Conservation (phyloP, 2,888 invertebrate species). For the Orchestes rusci region DNA sequence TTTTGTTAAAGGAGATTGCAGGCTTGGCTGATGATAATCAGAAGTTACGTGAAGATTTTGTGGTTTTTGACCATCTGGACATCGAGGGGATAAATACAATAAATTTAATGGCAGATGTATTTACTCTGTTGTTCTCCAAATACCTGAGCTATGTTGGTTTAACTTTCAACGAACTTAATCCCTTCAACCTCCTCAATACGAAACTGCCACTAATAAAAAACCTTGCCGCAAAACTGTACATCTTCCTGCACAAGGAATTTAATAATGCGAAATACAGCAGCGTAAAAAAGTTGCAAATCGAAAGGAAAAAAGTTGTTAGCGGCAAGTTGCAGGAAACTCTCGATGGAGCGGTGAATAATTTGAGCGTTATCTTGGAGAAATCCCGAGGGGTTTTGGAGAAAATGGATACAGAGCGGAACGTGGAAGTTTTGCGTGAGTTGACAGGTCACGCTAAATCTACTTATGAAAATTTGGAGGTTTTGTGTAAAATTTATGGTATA, state of each 20-base stretch:
- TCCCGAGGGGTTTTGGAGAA: constrained; percentile 24
- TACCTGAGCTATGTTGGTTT: constrained; percentile 29
- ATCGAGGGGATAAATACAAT: not conserved
- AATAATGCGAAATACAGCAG: constrained; percentile 24
- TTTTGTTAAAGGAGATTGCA: constrained; percentile 9
- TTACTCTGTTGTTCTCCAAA: constrained; percentile 29
- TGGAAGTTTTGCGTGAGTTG: constrained; percentile 25
- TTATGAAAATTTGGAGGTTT: constrained; percentile 32
- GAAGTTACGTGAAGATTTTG: constrained; percentile 26
- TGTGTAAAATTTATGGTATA: constrained; percentile 31
- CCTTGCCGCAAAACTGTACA: not conserved
- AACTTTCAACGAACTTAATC: constrained; percentile 6
- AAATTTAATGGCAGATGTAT: constrained; percentile 22
- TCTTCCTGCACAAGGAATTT: constrained; percentile 24
- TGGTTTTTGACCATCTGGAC: constrained; percentile 19
- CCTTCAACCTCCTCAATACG: constrained; percentile 19
- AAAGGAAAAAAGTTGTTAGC: constrained; percentile 15
- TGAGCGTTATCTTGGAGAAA: constrained; percentile 31
- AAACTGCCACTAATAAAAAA: constrained; percentile 16
- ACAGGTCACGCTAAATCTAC: constrained; percentile 29
- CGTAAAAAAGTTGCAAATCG: constrained; percentile 21
- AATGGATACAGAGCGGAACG: constrained; percentile 14
- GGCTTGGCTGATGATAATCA: constrained; percentile 12
- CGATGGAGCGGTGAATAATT: constrained; percentile 27
- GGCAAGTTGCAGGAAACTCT: constrained; percentile 28